Percentiles rank a stretch among this genome's conserved stretches.
Conservation (phyloP, 2,888 invertebrate species). For the Chironomus riparius region DNA sequence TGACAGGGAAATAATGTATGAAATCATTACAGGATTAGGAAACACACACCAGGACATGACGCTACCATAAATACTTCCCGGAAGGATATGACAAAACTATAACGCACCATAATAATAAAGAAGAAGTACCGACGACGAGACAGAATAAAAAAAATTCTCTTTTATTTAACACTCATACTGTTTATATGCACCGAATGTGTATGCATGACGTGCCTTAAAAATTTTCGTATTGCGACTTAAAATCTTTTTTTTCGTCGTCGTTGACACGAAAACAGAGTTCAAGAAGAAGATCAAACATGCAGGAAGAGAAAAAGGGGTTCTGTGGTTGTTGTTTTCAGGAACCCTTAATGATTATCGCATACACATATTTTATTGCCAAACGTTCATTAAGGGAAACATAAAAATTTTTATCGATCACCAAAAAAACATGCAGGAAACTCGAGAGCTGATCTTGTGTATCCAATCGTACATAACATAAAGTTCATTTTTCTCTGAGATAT, state of each 20-base stretch:
- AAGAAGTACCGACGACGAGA: not conserved
- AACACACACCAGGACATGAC: not conserved
- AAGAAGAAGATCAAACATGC: not conserved
- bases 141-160: not conserved
- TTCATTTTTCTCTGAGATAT: too few species aligned
- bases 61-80: slow-evolving; percentile 14
- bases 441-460: too few species aligned
- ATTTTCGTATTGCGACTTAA: not conserved
- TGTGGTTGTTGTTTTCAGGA: not conserved
- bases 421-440: too few species aligned
- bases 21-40: slow-evolving; percentile 27
- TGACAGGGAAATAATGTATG: not conserved
- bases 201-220: not conserved
- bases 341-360: too few species aligned
- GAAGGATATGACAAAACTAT: slow-evolving; percentile 27
- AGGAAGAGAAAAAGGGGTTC: not conserved
- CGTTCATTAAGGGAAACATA: too few species aligned
- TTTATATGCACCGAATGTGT: not conserved
- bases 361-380: too few species aligned
- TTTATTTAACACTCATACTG: too few species aligned
- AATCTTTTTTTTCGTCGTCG: not conserved
- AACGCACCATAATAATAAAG: not conserved
- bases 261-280: too few species aligned
- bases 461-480: too few species aligned
- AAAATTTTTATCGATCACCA: too few species aligned